Percentiles rank a stretch among this genome's conserved stretches.
Conservation (phyloP, 2,797 vertebrate species). For the Gallinago solitaria region DNA sequence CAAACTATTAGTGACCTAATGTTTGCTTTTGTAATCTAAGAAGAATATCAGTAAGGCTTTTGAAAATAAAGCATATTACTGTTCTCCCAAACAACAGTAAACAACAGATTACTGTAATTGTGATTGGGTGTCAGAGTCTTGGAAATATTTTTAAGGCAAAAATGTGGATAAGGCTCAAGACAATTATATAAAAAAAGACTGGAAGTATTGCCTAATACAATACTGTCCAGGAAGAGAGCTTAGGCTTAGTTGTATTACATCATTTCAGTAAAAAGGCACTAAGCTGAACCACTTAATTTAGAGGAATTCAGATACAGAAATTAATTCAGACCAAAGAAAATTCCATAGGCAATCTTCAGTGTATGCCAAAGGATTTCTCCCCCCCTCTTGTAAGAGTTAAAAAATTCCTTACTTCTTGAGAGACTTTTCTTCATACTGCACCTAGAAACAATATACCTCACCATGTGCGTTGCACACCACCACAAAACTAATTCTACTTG, state of each 20-base stretch:
- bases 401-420: background rate
- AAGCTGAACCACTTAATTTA: background rate
- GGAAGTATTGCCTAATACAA: background rate
- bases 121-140: background rate
- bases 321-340: background rate
- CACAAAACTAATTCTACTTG: background rate
- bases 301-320: background rate
- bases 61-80: background rate
- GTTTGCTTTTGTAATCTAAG: background rate
- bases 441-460: background rate
- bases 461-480: background rate
- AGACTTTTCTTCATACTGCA: background rate
- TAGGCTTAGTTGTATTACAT: background rate
- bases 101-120: background rate
- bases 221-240: background rate
- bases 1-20: background rate
- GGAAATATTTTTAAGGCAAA: background rate
- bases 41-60: background rate
- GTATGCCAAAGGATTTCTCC: background rate
- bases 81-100: background rate
- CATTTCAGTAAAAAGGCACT: background rate
- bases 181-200: background rate
- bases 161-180: background rate
- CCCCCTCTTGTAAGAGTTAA: background rate
- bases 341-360: background rate